These are phyloP conservation scores for Tinea trinotella DNA, from an alignment of 2,888 invertebrate genomes.

Conservation along the genomic window DNA sequence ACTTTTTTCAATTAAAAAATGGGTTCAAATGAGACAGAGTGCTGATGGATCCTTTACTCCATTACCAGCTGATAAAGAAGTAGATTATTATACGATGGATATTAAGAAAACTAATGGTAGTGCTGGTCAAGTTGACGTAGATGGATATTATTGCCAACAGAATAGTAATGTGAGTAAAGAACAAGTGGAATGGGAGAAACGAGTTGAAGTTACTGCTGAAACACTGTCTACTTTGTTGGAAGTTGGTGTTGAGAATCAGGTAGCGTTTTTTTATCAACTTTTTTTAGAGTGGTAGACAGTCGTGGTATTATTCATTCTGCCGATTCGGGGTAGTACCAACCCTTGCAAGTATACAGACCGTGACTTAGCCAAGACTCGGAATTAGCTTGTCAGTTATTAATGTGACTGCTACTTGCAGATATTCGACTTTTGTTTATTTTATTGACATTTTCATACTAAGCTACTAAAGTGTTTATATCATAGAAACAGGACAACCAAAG, in stretches of 20 bases:
- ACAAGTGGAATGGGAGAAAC: constrained; percentile 65
- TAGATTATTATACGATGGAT: constrained; percentile 60
- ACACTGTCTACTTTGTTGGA: constrained; percentile 74
- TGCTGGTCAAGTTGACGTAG: constrained; percentile 45
- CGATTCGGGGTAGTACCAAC: no score
- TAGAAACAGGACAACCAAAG: no score
- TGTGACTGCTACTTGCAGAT: no score
- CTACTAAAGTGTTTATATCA: no score
- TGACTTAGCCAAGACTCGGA: no score
- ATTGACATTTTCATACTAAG: no score
- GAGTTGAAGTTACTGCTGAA: constrained; percentile 75
- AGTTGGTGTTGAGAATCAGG: constrained; percentile 73
- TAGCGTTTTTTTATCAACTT: no score
- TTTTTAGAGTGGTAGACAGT: no score
- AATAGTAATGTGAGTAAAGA: constrained; percentile 66
- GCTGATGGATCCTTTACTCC: constrained; percentile 75
- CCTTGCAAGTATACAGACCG: no score
- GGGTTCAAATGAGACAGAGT: constrained; percentile 75
- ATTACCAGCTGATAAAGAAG: constrained; percentile 71
- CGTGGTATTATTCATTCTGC: no score
- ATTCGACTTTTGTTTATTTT: no score
- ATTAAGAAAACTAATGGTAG: constrained; percentile 45
- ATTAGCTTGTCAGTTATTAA: no score
- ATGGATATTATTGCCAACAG: constrained; percentile 64
- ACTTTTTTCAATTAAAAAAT: constrained; percentile 71